Evolutionary conservation across 2,888 invertebrate genomes (phyloP).

Genomic region (Dryomyza anilis): DNA sequence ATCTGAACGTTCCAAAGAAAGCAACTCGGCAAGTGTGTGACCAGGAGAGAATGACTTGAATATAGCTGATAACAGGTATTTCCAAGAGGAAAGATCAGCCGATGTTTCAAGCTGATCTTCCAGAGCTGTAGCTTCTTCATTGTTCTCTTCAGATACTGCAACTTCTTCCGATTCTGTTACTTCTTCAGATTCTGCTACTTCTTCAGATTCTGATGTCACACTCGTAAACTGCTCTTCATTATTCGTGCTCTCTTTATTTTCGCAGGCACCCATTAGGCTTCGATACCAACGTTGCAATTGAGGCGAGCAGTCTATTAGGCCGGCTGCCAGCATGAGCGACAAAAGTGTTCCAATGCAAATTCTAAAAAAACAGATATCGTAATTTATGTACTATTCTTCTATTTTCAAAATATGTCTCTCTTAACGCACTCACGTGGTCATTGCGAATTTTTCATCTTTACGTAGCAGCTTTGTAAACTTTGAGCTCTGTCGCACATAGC

Average conservation of each 20-base stretch:
- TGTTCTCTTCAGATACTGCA: no score
- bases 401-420: no score
- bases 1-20: constrained; percentile 62
- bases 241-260: constrained; percentile 4
- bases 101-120: constrained; percentile 2
- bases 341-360: constrained; percentile 5
- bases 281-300: not conserved
- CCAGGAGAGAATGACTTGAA: constrained; percentile 71
- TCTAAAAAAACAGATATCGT: no score
- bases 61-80: constrained; percentile 36
- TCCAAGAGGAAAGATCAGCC: constrained; percentile 10
- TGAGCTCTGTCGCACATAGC: constrained; percentile 63
- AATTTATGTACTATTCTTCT: no score
- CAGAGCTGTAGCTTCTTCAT: no score
- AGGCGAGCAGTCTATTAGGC: constrained; percentile 36
- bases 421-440: constrained; percentile 62
- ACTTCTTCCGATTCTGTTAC: not conserved
- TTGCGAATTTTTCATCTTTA: constrained; percentile 60
- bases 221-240: not conserved
- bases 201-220: not conserved
- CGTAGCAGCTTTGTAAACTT: constrained; percentile 45
- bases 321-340: constrained; percentile 29
- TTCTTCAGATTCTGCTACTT: not conserved
- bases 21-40: constrained; percentile 66
- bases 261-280: no score